A percentile compares a stretch with the other conserved stretches of the same genome.
These are phyloP conservation scores for Mesoclemmys tuberculata DNA, from an alignment of 2,113 vertebrate species.

Conservation along the genomic window DNA sequence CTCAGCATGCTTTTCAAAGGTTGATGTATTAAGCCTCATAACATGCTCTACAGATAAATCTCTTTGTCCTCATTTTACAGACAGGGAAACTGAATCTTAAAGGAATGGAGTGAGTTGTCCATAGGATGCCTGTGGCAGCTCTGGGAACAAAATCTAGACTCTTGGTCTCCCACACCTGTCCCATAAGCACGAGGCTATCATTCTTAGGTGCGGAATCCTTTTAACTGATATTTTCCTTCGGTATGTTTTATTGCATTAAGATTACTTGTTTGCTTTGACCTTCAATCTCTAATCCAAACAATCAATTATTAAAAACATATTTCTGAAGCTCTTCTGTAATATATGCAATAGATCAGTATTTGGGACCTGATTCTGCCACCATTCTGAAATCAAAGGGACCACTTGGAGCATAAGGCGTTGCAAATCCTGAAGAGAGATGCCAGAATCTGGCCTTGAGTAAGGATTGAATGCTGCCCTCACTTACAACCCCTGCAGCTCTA, in stretches of 20 bases:
- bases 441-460: not conserved
- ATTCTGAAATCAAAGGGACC: not conserved
- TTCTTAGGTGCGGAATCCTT: not conserved
- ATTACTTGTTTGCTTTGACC: not conserved
- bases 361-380: not conserved
- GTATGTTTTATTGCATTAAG: not conserved
- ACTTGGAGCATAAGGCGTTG: not conserved
- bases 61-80: slow-evolving; percentile 9
- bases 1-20: not conserved
- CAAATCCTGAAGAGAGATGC: not conserved
- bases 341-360: not conserved
- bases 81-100: not conserved
- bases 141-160: not conserved
- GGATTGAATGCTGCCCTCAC: not conserved
- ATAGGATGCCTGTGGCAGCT: not conserved
- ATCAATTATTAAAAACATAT: not conserved
- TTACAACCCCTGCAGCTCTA: not conserved
- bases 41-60: not conserved
- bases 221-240: slow-evolving; percentile 3
- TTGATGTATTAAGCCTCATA: not conserved
- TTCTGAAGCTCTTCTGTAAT: not conserved
- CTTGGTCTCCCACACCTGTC: not conserved
- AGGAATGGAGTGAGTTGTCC: not conserved
- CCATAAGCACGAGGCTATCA: not conserved
- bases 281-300: not conserved